Evolutionary conservation across 1,140 invertebrate genomes (phyloP).

Genomic region (Drosophila pectinifera): DNA sequence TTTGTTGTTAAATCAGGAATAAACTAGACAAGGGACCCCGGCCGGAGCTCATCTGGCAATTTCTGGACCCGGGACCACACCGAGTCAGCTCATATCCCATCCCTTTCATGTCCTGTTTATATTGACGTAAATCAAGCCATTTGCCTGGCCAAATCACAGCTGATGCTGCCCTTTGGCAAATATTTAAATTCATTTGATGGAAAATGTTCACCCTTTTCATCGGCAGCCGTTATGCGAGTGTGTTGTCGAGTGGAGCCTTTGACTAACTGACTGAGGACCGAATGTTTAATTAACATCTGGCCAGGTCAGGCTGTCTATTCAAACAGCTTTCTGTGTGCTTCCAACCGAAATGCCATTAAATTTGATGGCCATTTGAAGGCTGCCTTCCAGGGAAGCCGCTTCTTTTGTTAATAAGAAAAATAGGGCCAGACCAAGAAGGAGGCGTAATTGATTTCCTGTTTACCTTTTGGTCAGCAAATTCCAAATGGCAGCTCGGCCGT

Average conservation of each 20-base stretch:
- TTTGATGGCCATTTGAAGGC: conserved; percentile 44
- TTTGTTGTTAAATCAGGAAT: conserved; percentile 74
- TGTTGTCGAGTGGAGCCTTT: conserved; percentile 9
- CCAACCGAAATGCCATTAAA: conserved; percentile 53
- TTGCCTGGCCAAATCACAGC: conserved; percentile 55
- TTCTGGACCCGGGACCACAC: neutral
- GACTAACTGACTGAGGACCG: conserved; percentile 25
- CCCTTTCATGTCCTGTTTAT: conserved; percentile 62
- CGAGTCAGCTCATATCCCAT: conserved; percentile 50
- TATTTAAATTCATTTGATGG: conserved; percentile 73
- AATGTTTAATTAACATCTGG: conserved; percentile 73
- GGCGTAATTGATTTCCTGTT: conserved; percentile 68
- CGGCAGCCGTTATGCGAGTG: conserved; percentile 32
- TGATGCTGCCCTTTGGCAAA: conserved; percentile 49
- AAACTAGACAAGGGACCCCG: conserved; percentile 43
- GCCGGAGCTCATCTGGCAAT: conserved; percentile 29
- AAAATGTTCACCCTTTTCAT: conserved; percentile 52
- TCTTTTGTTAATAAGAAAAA: conserved; percentile 39
- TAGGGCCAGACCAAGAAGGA: conserved; percentile 8
- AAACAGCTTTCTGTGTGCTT: conserved; percentile 30
- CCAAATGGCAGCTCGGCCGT: conserved; percentile 34
- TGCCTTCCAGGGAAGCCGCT: conserved; percentile 30
- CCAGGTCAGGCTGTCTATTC: conserved; percentile 19
- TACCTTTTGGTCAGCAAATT: conserved; percentile 65
- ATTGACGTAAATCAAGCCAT: conserved; percentile 72